Conservation (phyloP, 2,888 invertebrate genomes). For the Dicyrtoma fusca region DNA sequence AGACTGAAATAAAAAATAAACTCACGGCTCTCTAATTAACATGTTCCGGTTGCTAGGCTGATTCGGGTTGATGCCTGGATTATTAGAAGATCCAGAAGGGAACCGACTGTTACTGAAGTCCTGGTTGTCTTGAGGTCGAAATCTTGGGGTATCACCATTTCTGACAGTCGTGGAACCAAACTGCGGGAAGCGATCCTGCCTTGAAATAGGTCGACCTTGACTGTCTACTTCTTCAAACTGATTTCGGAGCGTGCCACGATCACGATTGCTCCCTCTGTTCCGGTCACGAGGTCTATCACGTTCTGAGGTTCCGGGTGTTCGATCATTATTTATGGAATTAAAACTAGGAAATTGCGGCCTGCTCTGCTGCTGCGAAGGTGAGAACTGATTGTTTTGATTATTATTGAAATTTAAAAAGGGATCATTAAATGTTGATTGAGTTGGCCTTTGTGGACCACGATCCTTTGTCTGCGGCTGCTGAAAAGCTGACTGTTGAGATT, state of each 20-base stretch:
- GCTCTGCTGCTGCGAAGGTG: conserved; percentile 36
- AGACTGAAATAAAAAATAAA: too few species aligned
- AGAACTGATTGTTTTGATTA: conserved; percentile 39
- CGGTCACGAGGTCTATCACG: conserved; percentile 12
- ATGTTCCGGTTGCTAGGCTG: conserved; percentile 3
- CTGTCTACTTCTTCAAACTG: conserved; percentile 9
- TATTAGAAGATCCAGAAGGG: neutral
- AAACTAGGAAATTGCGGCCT: conserved; percentile 46
- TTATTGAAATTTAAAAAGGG: conserved; percentile 30
- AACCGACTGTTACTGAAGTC: neutral
- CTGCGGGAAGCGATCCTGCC: neutral
- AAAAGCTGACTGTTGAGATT: conserved; percentile 6
- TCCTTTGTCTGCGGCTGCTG: conserved; percentile 7
- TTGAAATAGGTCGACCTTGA: conserved; percentile 1
- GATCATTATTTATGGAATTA: conserved; percentile 41
- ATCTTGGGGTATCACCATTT: neutral
- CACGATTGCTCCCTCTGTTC: neutral
- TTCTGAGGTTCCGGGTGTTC: neutral
- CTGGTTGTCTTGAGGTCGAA: neutral
- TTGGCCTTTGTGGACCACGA: neutral
- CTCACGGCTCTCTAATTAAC: conserved; percentile 18
- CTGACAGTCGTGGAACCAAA: conserved; percentile 15
- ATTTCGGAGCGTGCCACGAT: conserved; percentile 2
- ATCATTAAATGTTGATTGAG: neutral
- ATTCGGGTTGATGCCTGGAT: neutral